These are phyloP conservation scores for Drosophila saltans DNA, from an alignment of 1,140 invertebrate species.

Conservation along the genomic window DNA sequence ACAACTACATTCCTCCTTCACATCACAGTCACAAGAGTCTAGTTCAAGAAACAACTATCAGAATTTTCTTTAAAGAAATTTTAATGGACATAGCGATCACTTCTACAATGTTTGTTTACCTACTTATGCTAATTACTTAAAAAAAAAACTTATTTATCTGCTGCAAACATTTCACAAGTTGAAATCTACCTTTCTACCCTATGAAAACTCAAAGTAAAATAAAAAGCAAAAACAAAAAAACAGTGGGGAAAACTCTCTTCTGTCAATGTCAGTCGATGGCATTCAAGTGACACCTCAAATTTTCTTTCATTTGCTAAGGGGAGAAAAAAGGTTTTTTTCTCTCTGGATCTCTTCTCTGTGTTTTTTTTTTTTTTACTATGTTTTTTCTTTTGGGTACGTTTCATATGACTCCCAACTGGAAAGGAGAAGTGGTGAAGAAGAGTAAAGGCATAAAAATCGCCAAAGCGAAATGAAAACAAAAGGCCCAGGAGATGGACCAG, in stretches of 20 bases:
- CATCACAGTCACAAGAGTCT: too few relatives aligned
- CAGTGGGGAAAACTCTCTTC: neutral
- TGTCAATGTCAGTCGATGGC: conserved; percentile 33
- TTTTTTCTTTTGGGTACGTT: conserved; percentile 1
- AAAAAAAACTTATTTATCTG: neutral
- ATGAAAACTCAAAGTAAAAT: neutral
- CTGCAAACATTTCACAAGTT: neutral
- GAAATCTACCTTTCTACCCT: neutral
- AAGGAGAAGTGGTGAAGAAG: neutral
- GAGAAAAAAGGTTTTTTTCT: neutral
- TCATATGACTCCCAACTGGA: conserved; percentile 2
- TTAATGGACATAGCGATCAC: too few relatives aligned
- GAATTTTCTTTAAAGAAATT: too few relatives aligned
- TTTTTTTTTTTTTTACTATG: conserved; percentile 4
- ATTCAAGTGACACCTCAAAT: conserved; percentile 53
- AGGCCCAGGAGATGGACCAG: conserved; percentile 23
- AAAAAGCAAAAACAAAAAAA: neutral
- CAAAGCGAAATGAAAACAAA: conserved; percentile 11
- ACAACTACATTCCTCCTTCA: too few relatives aligned
- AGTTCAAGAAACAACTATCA: too few relatives aligned
- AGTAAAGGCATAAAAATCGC: neutral
- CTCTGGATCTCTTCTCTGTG: conserved; percentile 1
- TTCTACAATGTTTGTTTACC: too few relatives aligned
- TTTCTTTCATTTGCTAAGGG: conserved; percentile 22
- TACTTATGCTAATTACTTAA: too few relatives aligned